phyloP scores from a whole-genome alignment of 1,140 invertebrate genomes.

The Drosophila tsacasi region DNA sequence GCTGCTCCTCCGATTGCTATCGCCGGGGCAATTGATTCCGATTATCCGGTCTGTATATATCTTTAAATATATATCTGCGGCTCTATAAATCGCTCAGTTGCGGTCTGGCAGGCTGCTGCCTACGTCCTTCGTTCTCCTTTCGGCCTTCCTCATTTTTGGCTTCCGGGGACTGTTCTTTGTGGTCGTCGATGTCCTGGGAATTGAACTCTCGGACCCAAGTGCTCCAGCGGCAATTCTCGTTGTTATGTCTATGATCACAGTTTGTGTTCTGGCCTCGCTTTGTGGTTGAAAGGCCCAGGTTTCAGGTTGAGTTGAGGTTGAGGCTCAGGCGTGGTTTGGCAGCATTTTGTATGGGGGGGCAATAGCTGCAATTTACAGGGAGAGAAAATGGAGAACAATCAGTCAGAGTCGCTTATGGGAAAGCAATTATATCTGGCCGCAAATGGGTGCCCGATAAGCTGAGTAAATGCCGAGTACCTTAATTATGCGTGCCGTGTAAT shows the following conservation, averaged over 20 bases:
- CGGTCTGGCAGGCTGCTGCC: constrained; percentile 58
- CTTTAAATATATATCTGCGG: constrained; percentile 36
- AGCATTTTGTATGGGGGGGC: constrained; percentile 66
- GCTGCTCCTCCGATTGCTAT: constrained; percentile 21
- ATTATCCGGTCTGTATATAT: constrained; percentile 39
- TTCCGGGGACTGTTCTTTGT: constrained; percentile 16
- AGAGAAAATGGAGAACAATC: constrained; percentile 1
- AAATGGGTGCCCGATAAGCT: constrained; percentile 49
- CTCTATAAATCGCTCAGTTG: constrained; percentile 67
- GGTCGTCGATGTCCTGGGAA: constrained; percentile 11
- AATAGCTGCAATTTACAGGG: constrained; percentile 57
- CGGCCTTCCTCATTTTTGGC: constrained; percentile 43
- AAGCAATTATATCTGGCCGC: constrained; percentile 34
- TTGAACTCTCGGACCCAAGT: constrained; percentile 9
- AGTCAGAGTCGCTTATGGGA: constrained; percentile 14
- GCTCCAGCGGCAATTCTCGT: constrained; percentile 31
- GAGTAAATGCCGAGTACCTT: constrained; percentile 39
- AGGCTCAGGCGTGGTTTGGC: constrained; percentile 74
- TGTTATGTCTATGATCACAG: constrained; percentile 79
- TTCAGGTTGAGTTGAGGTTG: constrained; percentile 45
- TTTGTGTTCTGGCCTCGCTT: constrained; percentile 57
- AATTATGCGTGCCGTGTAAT: constrained; percentile 40
- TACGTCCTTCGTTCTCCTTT: constrained; percentile 15
- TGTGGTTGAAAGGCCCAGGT: constrained; percentile 40
- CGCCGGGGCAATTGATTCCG: constrained; percentile 65